Evolutionary conservation across 2,888 invertebrate species (phyloP).

Genomic region (Drosophila neutralis): DNA sequence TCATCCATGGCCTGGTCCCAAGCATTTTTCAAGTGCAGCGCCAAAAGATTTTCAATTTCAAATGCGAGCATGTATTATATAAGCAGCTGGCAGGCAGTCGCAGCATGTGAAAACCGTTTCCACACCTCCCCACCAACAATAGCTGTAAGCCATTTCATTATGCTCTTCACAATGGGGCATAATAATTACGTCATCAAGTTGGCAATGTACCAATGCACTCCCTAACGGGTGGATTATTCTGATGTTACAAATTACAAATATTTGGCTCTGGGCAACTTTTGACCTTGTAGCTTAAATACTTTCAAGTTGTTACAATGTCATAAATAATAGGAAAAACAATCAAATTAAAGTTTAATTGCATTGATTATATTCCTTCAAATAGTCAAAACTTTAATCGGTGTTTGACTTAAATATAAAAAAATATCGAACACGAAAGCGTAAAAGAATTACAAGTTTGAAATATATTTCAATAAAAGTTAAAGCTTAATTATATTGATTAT

Average conservation of each 20-base stretch:
- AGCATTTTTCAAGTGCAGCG: conserved; percentile 76
- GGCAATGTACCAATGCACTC: conserved; percentile 3
- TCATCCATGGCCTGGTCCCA: conserved; percentile 65
- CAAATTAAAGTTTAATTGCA: not conserved
- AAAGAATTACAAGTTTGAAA: not conserved
- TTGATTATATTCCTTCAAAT: too few species aligned
- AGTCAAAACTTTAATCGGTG: too few species aligned
- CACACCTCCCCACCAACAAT: conserved; percentile 25
- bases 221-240: not conserved
- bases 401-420: too few species aligned
- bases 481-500: not conserved
- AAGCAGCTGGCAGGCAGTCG: conserved; percentile 55
- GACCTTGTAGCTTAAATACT: not conserved
- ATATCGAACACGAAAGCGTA: too few species aligned
- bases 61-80: conserved; percentile 66
- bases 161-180: conserved; percentile 22
- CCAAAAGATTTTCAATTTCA: conserved; percentile 78
- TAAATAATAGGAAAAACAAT: not conserved
- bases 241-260: not conserved
- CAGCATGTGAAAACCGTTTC: conserved; percentile 55
- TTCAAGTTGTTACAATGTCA: not conserved
- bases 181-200: conserved; percentile 6
- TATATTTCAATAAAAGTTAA: not conserved
- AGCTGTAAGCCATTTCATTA: conserved; percentile 44
- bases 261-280: not conserved